Conservation (phyloP, 2,797 vertebrate genomes). For the Synanceia verrucosa region DNA sequence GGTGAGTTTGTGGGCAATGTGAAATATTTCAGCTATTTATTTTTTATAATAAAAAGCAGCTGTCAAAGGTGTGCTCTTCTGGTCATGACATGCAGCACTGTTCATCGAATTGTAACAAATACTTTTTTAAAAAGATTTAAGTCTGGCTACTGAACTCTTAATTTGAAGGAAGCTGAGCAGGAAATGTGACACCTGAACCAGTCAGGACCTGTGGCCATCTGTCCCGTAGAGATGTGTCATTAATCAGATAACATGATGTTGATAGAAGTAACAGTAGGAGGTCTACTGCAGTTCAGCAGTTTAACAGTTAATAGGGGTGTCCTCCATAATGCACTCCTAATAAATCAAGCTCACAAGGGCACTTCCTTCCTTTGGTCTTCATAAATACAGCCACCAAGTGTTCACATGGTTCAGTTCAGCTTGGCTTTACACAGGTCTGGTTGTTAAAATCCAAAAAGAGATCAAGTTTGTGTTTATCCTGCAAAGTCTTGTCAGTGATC, state of each 20-base stretch:
- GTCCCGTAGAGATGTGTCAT: background rate
- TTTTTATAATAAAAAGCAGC: slow-evolving; percentile 32
- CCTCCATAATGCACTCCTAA: background rate
- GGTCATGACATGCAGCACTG: background rate
- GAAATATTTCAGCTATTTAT: slow-evolving; percentile 39
- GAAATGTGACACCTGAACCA: slow-evolving; percentile 21
- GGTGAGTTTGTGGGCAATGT: background rate
- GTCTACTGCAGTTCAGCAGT: background rate
- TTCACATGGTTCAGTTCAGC: too few species aligned
- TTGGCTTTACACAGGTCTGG: too few species aligned
- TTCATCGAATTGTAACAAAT: background rate
- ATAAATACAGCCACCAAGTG: too few species aligned
- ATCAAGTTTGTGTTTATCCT: background rate
- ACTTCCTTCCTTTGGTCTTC: too few species aligned
- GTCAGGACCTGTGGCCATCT: background rate
- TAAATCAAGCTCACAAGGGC: too few species aligned
- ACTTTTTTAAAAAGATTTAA: slow-evolving; percentile 8
- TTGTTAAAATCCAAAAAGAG: background rate
- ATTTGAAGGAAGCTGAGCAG: slow-evolving; percentile 9
- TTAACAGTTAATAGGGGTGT: background rate
- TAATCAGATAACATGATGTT: background rate
- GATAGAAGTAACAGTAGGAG: background rate
- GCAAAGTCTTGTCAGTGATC: background rate
- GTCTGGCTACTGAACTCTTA: slow-evolving; percentile 13
- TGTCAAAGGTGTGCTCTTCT: slow-evolving; percentile 14